phyloP scores from a whole-genome alignment of 2,113 vertebrate genomes.

The Passer domesticus region DNA sequence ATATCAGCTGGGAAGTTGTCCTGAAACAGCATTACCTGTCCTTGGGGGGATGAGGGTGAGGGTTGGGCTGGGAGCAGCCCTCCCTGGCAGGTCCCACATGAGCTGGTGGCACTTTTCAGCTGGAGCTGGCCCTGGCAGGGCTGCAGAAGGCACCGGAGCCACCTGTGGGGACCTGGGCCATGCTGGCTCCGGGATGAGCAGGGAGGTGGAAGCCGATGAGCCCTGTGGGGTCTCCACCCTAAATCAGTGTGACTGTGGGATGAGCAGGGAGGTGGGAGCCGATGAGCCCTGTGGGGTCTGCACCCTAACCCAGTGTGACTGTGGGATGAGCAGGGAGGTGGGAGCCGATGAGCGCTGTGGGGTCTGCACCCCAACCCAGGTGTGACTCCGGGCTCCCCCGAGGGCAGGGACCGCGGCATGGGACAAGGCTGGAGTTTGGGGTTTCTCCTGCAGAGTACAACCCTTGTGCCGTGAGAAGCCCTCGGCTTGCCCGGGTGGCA shows the following conservation, averaged over 20 bases:
- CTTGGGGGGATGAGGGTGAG: accelerated
- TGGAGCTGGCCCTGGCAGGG: accelerated
- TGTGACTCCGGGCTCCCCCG: accelerated
- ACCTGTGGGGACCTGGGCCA: accelerated
- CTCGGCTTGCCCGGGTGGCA: accelerated
- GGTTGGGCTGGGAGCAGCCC: not conserved
- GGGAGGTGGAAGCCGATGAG: not conserved
- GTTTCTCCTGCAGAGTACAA: accelerated
- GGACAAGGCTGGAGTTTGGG: accelerated
- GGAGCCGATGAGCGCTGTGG: accelerated
- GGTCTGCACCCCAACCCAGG: not conserved
- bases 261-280: too few relatives aligned
- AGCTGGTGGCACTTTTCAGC: accelerated
- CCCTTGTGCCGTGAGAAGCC: accelerated
- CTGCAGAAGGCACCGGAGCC: not conserved
- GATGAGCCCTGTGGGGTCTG: too few relatives aligned
- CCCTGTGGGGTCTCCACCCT: not conserved
- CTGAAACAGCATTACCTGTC: not conserved
- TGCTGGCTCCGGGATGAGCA: not conserved
- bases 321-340: not conserved
- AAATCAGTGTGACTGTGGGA: accelerated
- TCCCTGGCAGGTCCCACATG: accelerated
- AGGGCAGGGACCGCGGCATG: accelerated
- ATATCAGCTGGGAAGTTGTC: not conserved
- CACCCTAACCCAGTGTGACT: too few relatives aligned